Percentiles rank a stretch among this genome's conserved stretches.
phyloP scores from a whole-genome alignment of 2,113 vertebrate species.

The Scatophagus argus region DNA sequence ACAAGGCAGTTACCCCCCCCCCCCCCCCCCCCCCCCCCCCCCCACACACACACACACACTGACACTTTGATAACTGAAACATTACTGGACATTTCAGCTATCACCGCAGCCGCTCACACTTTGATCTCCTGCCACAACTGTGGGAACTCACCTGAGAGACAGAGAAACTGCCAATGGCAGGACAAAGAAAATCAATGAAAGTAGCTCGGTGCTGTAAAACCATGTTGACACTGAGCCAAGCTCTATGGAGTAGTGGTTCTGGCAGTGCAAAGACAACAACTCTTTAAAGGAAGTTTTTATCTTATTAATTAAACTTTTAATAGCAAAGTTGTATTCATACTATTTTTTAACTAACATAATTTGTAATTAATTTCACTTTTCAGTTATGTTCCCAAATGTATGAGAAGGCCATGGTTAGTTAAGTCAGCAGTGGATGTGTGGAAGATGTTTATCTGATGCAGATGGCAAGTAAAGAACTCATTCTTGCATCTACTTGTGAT shows the following conservation, averaged over 20 bases:
- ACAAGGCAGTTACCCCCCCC: conserved; percentile 47
- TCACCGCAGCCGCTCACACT: neutral
- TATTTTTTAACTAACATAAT: neutral
- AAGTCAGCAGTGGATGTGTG: neutral
- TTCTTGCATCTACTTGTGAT: no score
- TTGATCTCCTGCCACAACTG: conserved; percentile 36
- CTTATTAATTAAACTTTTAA: conserved; percentile 11
- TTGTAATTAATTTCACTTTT: neutral
- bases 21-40: no score
- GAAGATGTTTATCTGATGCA: neutral
- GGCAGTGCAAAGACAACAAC: neutral
- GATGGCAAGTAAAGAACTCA: neutral
- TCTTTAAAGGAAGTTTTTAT: neutral
- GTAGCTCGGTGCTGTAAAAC: conserved; percentile 13
- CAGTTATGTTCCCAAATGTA: neutral
- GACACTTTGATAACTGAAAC: conserved; percentile 49
- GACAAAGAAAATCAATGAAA: conserved; percentile 49
- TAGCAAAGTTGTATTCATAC: neutral
- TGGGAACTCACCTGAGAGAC: conserved; percentile 40
- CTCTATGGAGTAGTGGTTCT: conserved; percentile 13
- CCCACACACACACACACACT: no score
- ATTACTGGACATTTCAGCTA: conserved; percentile 54
- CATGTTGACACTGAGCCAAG: conserved; percentile 24
- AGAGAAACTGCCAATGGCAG: conserved; percentile 7
- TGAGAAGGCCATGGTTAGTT: neutral